Percentiles rank a stretch among this genome's conserved stretches.
Evolutionary conservation across 2,113 vertebrate species (phyloP).

Genomic region (Chaenogobius annularis): DNA sequence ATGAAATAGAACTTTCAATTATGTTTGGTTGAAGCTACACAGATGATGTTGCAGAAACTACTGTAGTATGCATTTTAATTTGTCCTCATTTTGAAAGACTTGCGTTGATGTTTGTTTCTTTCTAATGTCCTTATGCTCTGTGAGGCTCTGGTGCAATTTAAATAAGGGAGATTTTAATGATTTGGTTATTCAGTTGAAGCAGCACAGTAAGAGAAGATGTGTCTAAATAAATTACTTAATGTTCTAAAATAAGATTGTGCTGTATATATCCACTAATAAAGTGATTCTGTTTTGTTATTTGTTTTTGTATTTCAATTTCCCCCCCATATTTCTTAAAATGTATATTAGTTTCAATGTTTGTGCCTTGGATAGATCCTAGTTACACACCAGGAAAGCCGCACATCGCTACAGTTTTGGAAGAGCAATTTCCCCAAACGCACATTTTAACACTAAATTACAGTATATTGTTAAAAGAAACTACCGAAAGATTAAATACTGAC

Average conservation of each 20-base stretch:
- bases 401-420: not conserved
- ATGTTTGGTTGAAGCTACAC: slow-evolving; percentile 22
- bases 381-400: not conserved
- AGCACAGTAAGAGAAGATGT: slow-evolving; percentile 37
- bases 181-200: slow-evolving; percentile 12
- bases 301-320: not conserved
- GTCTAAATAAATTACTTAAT: slow-evolving; percentile 25
- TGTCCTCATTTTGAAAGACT: slow-evolving; percentile 30
- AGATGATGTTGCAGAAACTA: not conserved
- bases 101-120: not conserved
- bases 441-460: too few species aligned
- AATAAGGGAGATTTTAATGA: slow-evolving; percentile 34
- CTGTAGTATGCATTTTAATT: slow-evolving; percentile 14
- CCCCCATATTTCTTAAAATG: not conserved
- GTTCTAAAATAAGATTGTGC: slow-evolving; percentile 51
- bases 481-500: not conserved
- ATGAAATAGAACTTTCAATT: slow-evolving; percentile 20
- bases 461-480: not conserved
- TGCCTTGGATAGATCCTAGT: not conserved
- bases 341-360: too few species aligned
- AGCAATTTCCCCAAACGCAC: too few species aligned
- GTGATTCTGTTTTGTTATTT: slow-evolving; percentile 27
- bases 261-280: slow-evolving; percentile 68
- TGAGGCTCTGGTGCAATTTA: slow-evolving; percentile 51
- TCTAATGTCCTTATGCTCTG: slow-evolving; percentile 6